Base-by-base conservation (phyloP, 2,888 invertebrate species). In the Caenorhabditis panamensis region DNA sequence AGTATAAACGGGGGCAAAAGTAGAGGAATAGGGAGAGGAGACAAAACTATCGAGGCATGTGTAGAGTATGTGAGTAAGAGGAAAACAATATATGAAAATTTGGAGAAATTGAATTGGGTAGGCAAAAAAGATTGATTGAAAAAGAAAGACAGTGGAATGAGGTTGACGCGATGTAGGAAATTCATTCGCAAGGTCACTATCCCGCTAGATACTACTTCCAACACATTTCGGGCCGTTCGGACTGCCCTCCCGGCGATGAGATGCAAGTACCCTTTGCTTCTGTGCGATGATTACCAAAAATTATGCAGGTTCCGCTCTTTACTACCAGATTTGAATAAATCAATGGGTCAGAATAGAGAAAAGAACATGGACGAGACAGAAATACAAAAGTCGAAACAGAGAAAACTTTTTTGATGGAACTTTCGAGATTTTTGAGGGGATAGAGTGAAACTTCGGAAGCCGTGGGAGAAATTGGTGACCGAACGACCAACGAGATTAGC, bases 121-220 rank as follows among this genome's bases (percentile, higher is more conserved):
- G 36, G 41, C 22, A 72, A 67, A 72, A 67, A 61, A 62, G 78
- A 78, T 69, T 71, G 66, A 78, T 71, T 59, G 64, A 54, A 78
- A 71, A 78, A 66, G 37, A 36, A 78, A 71, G 68, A 56, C 68
- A 68, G 24, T 73, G 62, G 58, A 79, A 73, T 79, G 79, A 79
- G 79, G 79, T 79, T 72, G 79, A 67, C 61, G 58, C 72, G 72
- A 64, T 64, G 72, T 31, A 78, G 54, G 62, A 72, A 73, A 63
- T 67, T 73, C 72, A 79, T 79, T 71, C 66, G 31, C 78, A 78
- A 78, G 78, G 78, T 78, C 78, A 78, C 68, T 22, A 47, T 54
- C 58, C 75, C 67, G 67, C 67, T 73, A 66, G 59, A 66, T 47
- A 66, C 66, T 75, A 66, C 58, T 73, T 73, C 64, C 51, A 59